Conservation (phyloP, 64 coral and sea anemone species). For the Pocillopora verrucosa region DNA sequence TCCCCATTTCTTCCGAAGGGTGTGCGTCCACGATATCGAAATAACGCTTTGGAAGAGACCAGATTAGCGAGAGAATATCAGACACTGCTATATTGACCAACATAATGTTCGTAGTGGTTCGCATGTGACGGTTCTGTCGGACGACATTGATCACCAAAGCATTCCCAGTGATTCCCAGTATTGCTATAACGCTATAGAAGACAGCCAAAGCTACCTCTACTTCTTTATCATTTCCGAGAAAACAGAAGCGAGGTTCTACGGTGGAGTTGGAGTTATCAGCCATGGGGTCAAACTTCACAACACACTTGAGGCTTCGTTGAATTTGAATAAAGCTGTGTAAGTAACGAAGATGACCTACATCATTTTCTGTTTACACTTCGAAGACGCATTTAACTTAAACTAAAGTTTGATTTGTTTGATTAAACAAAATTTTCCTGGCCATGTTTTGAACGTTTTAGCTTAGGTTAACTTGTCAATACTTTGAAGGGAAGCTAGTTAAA, state of each 20-base stretch:
- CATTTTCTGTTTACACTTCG: neutral
- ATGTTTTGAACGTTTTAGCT: no score
- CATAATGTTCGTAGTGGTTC: constrained; percentile 13
- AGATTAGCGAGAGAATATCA: constrained; percentile 9
- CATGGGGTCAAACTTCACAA: neutral
- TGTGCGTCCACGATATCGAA: neutral
- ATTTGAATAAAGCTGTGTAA: neutral
- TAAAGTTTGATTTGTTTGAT: no score
- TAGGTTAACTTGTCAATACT: no score
- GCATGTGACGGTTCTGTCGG: constrained; percentile 22
- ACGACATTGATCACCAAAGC: constrained; percentile 27
- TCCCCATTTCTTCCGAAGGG: neutral
- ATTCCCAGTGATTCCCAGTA: constrained; percentile 10
- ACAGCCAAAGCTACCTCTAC: neutral
- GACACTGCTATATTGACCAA: constrained; percentile 8
- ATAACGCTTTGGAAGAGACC: neutral
- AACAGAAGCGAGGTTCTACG: neutral
- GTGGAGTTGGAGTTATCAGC: neutral
- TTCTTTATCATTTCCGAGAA: neutral
- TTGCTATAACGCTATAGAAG: neutral
- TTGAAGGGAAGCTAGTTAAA: no score
- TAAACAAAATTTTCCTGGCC: no score
- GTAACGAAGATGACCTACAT: neutral
- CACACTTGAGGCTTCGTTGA: neutral
- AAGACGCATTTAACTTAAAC: no score